Evolutionary conservation across 1,140 invertebrate species (phyloP), one percentile per base, ranked within the genome.

Genomic region (Pachyrhynchus sulphureomaculatus): DNA sequence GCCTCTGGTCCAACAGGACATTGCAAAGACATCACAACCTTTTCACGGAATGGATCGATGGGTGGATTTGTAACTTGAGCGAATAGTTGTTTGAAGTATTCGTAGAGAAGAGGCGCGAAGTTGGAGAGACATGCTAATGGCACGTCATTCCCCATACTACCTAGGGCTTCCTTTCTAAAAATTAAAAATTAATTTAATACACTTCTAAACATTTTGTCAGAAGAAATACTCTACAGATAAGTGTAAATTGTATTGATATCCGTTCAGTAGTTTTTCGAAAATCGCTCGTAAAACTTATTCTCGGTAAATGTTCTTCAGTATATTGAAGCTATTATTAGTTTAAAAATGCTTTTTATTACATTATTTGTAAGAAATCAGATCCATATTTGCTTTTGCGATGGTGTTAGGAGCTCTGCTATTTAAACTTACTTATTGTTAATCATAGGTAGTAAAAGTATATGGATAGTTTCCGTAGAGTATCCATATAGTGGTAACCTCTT

Each of bases 21-120:
- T 59, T 93, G 86, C 72, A 99, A 79, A 0, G 96, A 98, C 96
- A 99, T 99, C 45, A 99, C 96, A 63, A 99, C 93, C 76, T 93
- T 95, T 79, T 99, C 97, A 68, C 97, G 88, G 83, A 99, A 98
- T 33, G 97, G 97, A 84, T 99, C 97, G 66, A 99, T 99, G 3
- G 97, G 96, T n/a, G 97, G 97, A 82, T 99, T 99, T 62, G 97
- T 99, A 39, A 99, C 96, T 83, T 99, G 97, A 20, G 97, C 97
- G 80, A 99, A 99, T n/a, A 99, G 81, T 77, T 99, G 97, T 75
- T 99, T 98, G 79, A 99, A 99, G 76, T 99, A 99, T 66, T 96
- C 93, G 77, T 97, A 99, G 0, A 93, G 82, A 41, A 98, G 78
- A 1, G 97, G 97, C 73, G 96, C 93, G 79, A 95, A 98, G 68